phyloP scores from a whole-genome alignment of 2,888 invertebrate genomes.

The Scaptomyza flava region DNA sequence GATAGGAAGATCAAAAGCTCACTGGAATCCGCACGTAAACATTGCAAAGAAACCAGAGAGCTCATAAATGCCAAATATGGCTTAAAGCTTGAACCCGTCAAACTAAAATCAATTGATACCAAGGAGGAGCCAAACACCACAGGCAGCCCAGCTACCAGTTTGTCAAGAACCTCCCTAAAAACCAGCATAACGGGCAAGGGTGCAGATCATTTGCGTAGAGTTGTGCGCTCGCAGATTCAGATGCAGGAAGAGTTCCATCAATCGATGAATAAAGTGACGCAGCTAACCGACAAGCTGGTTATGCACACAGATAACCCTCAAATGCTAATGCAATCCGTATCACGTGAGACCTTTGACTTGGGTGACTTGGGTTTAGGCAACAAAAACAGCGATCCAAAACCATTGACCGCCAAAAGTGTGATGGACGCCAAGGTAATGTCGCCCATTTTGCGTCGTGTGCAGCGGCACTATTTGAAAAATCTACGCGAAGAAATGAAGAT shows the following conservation, averaged over 20 bases:
- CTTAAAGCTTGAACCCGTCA: background rate
- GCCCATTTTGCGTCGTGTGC: background rate
- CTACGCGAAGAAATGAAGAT: background rate
- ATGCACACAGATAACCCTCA: background rate
- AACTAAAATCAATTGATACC: background rate
- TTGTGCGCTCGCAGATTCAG: background rate
- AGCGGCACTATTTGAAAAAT: background rate
- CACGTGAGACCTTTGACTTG: background rate
- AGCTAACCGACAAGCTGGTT: background rate
- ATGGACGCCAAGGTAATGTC: background rate
- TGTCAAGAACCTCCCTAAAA: background rate
- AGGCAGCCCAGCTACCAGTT: background rate
- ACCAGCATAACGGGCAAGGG: background rate
- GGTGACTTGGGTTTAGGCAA: no score
- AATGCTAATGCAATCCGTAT: background rate
- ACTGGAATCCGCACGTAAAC: background rate
- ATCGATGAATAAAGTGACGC: background rate
- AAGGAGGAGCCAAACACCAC: background rate
- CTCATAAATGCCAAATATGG: background rate
- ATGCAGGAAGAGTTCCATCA: background rate
- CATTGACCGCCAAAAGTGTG: background rate
- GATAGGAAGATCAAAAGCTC: background rate
- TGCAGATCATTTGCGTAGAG: conserved; percentile 2
- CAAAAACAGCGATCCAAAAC: background rate
- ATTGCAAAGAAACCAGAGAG: background rate